phyloP scores from a whole-genome alignment of 1,140 invertebrate species.

The Cotesia vestalis region DNA sequence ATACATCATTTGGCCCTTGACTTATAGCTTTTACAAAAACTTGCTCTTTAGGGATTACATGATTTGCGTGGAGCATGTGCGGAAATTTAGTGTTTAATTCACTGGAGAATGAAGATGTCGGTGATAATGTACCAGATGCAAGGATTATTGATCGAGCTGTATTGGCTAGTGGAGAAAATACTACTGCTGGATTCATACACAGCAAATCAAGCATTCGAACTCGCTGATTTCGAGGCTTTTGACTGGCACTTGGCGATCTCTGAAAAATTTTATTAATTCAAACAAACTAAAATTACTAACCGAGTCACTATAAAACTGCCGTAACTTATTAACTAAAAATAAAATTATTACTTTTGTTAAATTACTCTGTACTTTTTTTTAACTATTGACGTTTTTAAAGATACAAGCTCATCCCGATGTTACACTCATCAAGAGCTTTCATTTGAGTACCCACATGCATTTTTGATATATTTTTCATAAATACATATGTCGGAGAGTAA shows the following conservation, averaged over 20 bases:
- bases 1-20: slow-evolving; percentile 65
- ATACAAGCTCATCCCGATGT: no score
- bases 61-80: slow-evolving; percentile 72
- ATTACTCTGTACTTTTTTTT: no score
- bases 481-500: no score
- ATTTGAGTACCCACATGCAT: no score
- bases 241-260: background rate
- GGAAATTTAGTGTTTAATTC: slow-evolving; percentile 77
- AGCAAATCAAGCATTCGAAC: slow-evolving; percentile 61
- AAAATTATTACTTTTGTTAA: no score
- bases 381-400: no score
- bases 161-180: slow-evolving; percentile 66
- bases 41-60: slow-evolving; percentile 75
- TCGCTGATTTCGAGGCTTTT: background rate
- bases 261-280: background rate
- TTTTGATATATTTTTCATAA: no score
- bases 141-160: slow-evolving; percentile 73
- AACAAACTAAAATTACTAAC: background rate
- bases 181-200: slow-evolving; percentile 80
- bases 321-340: no score
- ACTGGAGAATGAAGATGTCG: slow-evolving; percentile 75
- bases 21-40: slow-evolving; percentile 76
- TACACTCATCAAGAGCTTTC: no score
- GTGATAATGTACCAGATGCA: slow-evolving; percentile 83
- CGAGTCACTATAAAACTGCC: no score